Evolutionary conservation across 2,797 vertebrate genomes (phyloP), one percentile per base, ranked within the genome.

Genomic region (Rhinoraja longicauda): DNA sequence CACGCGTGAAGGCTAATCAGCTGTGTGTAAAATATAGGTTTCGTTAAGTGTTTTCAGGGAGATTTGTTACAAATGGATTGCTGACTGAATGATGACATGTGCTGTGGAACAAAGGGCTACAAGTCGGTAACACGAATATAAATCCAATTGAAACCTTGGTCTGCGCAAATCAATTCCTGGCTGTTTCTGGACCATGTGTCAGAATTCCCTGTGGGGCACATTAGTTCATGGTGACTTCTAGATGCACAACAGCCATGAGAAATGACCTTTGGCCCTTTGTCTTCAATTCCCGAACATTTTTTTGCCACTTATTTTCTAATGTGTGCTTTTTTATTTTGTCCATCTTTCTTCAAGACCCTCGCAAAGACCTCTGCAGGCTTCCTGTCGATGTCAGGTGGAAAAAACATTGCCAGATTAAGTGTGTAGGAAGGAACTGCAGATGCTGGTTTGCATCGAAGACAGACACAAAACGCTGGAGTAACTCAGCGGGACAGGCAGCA

Each of bases 11-110:
- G 64, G 64, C 59, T 88, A 88, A 88, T 88, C 84, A 64, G 59
- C 88, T 88, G 84, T 36, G n/a, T 67, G 84, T 67, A 67, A 64
- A 88, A 36, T 88, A 62, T 67, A 88, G n/a, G 59, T 67, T 67
- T 88, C 21, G 84, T 88, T 88, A 88, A 88, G 64, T 88, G 84
- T 88, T 88, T 88, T 88, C 84, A 64, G 82, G 62, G 59, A 62
- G 84, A 88, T 88, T 88, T 88, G 62, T 36, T 67, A 19, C 84
- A 88, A 88, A 88, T 88, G 84, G 32, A 36, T 88, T 88, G 84
- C 62, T 88, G 59, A 88, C 67, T 88, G 84, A 88, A 88, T 88
- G 84, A 88, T 88, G 84, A 88, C 62, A 88, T 67, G 84, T 59
- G 3, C n/a, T 64, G n/a, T 67, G 84, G 84, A 32, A 88, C 82